These are phyloP conservation scores for Leucania comma DNA, from an alignment of 2,888 invertebrate species.

Conservation along the genomic window DNA sequence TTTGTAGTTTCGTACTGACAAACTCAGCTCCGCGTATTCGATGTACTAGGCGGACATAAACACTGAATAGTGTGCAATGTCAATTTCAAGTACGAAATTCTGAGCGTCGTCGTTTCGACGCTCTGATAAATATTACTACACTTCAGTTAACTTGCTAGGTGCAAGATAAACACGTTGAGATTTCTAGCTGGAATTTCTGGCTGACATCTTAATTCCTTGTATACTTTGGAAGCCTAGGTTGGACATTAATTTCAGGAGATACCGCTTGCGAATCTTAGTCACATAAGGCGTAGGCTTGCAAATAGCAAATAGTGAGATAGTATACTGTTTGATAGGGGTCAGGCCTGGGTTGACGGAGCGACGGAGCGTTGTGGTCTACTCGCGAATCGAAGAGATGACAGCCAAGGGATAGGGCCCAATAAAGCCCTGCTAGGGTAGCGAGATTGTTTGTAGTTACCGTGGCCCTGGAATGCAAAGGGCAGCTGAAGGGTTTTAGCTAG, in stretches of 20 bases:
- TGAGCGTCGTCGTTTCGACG: background rate
- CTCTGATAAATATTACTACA: slow-evolving; percentile 9
- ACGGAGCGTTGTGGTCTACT: no score
- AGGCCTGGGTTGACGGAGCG: no score
- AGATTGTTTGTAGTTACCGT: no score
- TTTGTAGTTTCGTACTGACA: background rate
- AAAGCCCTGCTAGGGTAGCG: no score
- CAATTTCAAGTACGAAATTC: slow-evolving; percentile 5
- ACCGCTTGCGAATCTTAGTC: no score
- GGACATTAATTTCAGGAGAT: background rate
- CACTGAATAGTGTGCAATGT: slow-evolving; percentile 1
- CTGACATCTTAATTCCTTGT: background rate
- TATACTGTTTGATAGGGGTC: no score
- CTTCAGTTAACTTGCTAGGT: background rate
- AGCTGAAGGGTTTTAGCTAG: no score
- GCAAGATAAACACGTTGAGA: background rate
- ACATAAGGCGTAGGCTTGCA: no score
- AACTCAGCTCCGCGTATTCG: background rate
- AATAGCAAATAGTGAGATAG: no score
- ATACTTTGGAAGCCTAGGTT: background rate
- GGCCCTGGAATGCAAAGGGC: no score
- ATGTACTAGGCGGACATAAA: slow-evolving; percentile 15
- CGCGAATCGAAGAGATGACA: no score
- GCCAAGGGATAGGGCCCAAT: no score
- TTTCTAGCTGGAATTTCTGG: background rate